phyloP scores from a whole-genome alignment of 1,140 invertebrate species.

The Cyclina sinensis region DNA sequence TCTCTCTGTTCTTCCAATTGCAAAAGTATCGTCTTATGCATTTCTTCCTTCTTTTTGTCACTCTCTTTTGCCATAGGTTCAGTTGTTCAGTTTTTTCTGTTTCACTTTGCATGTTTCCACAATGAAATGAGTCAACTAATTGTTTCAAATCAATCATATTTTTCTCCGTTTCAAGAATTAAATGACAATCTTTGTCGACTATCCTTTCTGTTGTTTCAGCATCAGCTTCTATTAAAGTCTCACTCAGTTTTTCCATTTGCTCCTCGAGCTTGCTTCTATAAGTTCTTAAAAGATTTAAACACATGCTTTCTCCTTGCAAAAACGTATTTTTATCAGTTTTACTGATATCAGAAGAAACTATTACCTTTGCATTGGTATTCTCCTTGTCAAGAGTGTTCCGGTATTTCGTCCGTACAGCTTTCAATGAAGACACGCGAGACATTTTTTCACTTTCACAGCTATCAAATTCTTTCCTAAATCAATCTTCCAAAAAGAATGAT shows the following conservation, averaged over 20 bases:
- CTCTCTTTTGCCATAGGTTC: too few relatives aligned
- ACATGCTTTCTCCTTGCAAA: background rate
- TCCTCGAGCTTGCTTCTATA: background rate
- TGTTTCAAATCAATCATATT: background rate
- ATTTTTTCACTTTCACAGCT: background rate
- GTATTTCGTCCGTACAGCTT: background rate
- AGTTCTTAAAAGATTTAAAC: background rate
- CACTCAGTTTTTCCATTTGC: background rate
- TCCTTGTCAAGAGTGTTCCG: background rate
- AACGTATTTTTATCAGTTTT: background rate
- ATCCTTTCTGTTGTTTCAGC: background rate
- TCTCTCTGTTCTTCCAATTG: too few relatives aligned
- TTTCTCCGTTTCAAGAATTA: background rate
- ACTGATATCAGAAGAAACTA: background rate
- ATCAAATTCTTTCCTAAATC: background rate
- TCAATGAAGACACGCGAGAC: background rate
- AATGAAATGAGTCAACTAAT: background rate
- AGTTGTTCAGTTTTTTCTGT: too few relatives aligned
- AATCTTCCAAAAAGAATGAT: background rate
- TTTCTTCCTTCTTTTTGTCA: too few relatives aligned
- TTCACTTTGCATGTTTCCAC: too few relatives aligned
- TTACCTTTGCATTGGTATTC: background rate
- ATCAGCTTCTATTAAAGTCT: background rate
- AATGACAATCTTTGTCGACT: background rate
- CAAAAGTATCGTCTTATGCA: too few relatives aligned